Evolutionary conservation across 2,113 vertebrate genomes (phyloP).

Genomic region (Etia nguti): DNA sequence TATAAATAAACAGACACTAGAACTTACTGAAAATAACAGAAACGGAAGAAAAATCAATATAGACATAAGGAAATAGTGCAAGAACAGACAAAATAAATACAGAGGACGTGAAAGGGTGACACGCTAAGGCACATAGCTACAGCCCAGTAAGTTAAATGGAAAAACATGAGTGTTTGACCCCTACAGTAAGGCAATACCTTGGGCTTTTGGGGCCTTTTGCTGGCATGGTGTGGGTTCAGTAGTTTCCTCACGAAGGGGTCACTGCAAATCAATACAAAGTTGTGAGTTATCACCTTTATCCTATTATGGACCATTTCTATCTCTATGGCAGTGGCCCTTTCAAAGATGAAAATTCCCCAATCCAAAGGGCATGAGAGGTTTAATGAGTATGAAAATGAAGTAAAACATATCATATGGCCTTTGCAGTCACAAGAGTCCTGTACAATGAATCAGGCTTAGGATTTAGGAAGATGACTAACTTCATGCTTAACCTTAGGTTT

Average conservation of each 20-base stretch:
- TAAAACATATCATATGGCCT: neutral
- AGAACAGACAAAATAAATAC: neutral
- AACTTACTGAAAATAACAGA: neutral
- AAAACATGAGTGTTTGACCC: neutral
- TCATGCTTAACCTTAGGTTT: neutral
- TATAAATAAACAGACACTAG: neutral
- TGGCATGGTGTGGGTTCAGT: neutral
- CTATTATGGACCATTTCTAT: neutral
- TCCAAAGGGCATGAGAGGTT: neutral
- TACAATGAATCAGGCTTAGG: neutral
- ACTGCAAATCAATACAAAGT: neutral
- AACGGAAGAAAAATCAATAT: slow-evolving; percentile 1
- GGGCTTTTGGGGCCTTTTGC: neutral
- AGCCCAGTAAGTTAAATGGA: neutral
- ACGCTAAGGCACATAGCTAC: neutral
- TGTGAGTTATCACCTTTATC: neutral
- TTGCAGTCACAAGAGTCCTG: fast-evolving
- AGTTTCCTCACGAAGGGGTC: neutral
- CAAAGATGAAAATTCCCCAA: neutral
- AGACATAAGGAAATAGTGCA: neutral
- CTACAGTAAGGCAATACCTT: neutral
- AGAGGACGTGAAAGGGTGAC: neutral
- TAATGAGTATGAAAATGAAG: neutral
- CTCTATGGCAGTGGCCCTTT: neutral
- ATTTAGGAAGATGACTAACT: neutral